Conservation (phyloP, 1,140 invertebrate species). For the Aradophagus sp. region DNA sequence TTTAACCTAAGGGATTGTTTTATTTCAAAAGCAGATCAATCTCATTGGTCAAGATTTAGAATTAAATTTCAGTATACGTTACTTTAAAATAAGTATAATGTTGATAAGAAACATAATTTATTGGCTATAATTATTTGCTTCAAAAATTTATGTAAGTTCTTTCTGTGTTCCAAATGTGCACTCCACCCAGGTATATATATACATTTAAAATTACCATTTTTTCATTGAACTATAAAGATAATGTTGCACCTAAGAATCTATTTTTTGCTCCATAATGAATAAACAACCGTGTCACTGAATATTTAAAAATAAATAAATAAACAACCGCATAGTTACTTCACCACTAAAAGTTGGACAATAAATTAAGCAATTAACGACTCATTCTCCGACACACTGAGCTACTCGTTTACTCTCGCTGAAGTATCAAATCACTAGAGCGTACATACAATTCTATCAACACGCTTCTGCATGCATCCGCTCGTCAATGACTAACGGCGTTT, state of each 20-base stretch:
- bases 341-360: slow-evolving; percentile 12
- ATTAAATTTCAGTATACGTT: too few species aligned
- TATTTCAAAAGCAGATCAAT: too few species aligned
- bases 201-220: too few species aligned
- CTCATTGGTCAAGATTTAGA: too few species aligned
- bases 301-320: slow-evolving; percentile 24
- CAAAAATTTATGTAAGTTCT: too few species aligned
- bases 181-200: too few species aligned
- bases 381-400: slow-evolving; percentile 20
- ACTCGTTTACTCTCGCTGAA: slow-evolving; percentile 13
- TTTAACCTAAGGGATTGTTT: too few species aligned
- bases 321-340: slow-evolving; percentile 13
- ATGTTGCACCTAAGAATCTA: not conserved
- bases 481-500: slow-evolving; percentile 36
- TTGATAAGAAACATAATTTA: too few species aligned
- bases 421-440: slow-evolving; percentile 31
- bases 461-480: not conserved
- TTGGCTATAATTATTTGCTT: too few species aligned
- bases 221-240: too few species aligned
- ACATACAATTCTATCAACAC: slow-evolving; percentile 6
- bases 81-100: too few species aligned
- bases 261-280: not conserved
- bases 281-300: slow-evolving; percentile 11
- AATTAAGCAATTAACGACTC: slow-evolving; percentile 36
- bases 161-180: too few species aligned